Percentiles rank a stretch among this genome's conserved stretches.
These are phyloP conservation scores for Odontomyia ornata DNA, from an alignment of 2,888 invertebrate species.

Conservation along the genomic window DNA sequence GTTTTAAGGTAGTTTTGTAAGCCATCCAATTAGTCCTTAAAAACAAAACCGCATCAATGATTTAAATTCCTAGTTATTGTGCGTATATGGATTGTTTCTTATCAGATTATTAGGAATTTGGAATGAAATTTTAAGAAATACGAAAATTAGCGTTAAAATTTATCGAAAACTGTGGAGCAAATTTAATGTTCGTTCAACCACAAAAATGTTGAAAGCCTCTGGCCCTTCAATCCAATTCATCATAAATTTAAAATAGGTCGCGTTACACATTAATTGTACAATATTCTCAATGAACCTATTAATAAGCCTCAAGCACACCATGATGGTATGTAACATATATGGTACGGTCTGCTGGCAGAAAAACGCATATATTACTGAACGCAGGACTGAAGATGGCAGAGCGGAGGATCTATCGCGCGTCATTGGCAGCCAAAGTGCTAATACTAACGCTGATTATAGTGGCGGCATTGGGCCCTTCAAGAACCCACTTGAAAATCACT, in stretches of 20 bases:
- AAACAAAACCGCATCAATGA: no score
- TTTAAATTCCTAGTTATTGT: no score
- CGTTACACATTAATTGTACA: not conserved
- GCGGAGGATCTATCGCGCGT: conserved; percentile 1
- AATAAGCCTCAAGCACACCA: conserved; percentile 21
- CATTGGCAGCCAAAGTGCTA: conserved; percentile 29
- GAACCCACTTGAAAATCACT: conserved; percentile 25
- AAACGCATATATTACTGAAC: not conserved
- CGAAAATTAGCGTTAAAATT: no score
- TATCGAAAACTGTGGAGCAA: no score
- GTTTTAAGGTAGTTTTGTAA: no score
- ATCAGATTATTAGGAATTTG: no score
- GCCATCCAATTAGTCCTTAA: no score
- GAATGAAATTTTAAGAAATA: no score
- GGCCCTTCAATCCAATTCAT: not conserved
- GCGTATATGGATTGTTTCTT: no score
- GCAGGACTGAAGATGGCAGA: not conserved
- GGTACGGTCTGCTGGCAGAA: not conserved
- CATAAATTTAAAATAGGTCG: not conserved
- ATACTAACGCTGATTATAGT: conserved; percentile 21
- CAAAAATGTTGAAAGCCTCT: no score
- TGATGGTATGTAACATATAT: not conserved
- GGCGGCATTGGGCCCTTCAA: conserved; percentile 26
- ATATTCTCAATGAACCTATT: conserved; percentile 15
- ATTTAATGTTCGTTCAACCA: no score